Percentiles rank a stretch among this genome's conserved stretches.
Conservation (phyloP, 2,797 vertebrate species). For the Bovichtus variegatus region DNA sequence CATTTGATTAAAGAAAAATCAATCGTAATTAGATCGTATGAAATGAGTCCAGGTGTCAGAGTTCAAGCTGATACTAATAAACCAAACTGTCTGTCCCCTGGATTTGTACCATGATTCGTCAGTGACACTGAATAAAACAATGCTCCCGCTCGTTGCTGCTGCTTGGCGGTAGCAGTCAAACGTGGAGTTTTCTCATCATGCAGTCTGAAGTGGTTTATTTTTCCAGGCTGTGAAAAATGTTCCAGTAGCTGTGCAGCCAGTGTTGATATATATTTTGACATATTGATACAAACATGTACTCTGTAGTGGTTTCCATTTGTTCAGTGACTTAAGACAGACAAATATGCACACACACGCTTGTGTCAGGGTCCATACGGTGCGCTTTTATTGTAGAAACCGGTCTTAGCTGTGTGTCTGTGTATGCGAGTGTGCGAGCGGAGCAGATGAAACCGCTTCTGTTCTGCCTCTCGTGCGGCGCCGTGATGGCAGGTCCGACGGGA, state of each 20-base stretch:
- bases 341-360: slow-evolving; percentile 29
- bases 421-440: slow-evolving; percentile 23
- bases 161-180: neutral
- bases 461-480: slow-evolving; percentile 64
- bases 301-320: slow-evolving; percentile 24
- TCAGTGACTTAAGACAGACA: slow-evolving; percentile 33
- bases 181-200: neutral
- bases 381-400: slow-evolving; percentile 30
- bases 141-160: slow-evolving; percentile 7
- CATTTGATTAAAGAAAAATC: slow-evolving; percentile 65
- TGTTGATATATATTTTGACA: slow-evolving; percentile 12
- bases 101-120: slow-evolving; percentile 45
- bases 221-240: neutral
- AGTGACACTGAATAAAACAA: slow-evolving; percentile 25
- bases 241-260: neutral
- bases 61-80: slow-evolving; percentile 62
- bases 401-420: slow-evolving; percentile 22
- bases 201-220: slow-evolving; percentile 7
- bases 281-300: slow-evolving; percentile 18
- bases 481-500: slow-evolving; percentile 77
- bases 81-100: slow-evolving; percentile 26
- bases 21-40: slow-evolving; percentile 55
- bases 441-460: slow-evolving; percentile 72
- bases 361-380: slow-evolving; percentile 30
- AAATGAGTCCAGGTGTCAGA: slow-evolving; percentile 71